A percentile compares a stretch with the other conserved stretches of the same genome.
Conservation (phyloP, 2,797 vertebrate species). For the Champsocephalus esox region DNA sequence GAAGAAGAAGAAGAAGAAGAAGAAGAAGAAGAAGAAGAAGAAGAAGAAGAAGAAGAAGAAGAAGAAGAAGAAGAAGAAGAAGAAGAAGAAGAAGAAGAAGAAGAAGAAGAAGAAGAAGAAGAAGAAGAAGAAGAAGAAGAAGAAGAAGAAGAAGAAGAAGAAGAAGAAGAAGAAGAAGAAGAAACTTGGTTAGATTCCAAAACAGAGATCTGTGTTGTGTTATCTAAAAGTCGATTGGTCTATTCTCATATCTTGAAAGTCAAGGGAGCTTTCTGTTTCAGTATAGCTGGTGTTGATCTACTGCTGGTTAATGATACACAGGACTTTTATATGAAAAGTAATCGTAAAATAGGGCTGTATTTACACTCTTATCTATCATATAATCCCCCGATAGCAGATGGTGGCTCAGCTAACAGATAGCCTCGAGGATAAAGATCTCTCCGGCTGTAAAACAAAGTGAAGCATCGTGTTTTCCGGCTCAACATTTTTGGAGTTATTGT, state of each 20-base stretch:
- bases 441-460: conserved; percentile 18
- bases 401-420: neutral
- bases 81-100: too few relatives aligned
- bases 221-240: neutral
- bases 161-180: rapidly evolving
- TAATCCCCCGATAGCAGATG: neutral
- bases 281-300: neutral
- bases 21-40: too few relatives aligned
- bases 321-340: neutral
- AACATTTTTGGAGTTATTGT: conserved; percentile 33
- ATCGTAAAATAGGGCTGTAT: neutral
- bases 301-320: conserved; percentile 1
- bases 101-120: too few relatives aligned
- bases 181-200: too few relatives aligned
- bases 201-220: neutral
- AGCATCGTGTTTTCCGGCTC: neutral
- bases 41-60: too few relatives aligned
- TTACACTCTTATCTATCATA: neutral
- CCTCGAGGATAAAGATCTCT: neutral
- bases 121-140: too few relatives aligned
- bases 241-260: neutral
- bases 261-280: neutral
- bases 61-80: too few relatives aligned
- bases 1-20: too few relatives aligned
- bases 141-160: too few relatives aligned